Evolutionary conservation across 2,113 vertebrate genomes (phyloP).

Genomic region (Lates calcarifer): DNA sequence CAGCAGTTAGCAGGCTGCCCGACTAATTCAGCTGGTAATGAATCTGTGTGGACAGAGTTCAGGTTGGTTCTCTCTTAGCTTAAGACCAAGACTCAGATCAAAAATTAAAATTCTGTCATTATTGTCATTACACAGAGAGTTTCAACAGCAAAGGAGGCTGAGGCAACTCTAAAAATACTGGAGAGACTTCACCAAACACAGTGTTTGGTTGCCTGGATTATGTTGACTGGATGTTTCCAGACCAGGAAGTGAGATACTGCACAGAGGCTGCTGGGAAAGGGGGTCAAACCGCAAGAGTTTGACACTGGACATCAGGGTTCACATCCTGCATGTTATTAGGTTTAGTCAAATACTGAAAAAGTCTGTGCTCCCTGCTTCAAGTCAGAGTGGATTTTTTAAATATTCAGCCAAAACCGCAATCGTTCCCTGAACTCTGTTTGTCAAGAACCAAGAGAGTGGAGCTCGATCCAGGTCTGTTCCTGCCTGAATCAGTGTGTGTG

Average conservation of each 20-base stretch:
- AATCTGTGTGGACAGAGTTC: slow-evolving; percentile 7
- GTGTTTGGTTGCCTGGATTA: too few species aligned
- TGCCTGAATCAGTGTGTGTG: too few species aligned
- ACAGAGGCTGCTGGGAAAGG: too few species aligned
- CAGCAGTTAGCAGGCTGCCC: slow-evolving; percentile 10
- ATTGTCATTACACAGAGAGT: neutral
- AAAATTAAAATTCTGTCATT: neutral
- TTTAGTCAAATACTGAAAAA: neutral
- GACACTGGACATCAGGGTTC: neutral
- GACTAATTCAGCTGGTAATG: slow-evolving; percentile 14
- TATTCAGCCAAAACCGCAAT: neutral
- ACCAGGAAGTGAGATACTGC: too few species aligned
- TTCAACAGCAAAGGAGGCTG: neutral
- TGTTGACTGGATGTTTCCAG: too few species aligned
- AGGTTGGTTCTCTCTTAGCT: neutral
- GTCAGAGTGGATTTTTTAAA: neutral
- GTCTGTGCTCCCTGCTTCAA: neutral
- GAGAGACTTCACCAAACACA: too few species aligned
- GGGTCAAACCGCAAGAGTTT: too few species aligned
- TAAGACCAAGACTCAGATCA: neutral
- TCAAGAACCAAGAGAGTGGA: too few species aligned
- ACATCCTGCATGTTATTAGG: neutral
- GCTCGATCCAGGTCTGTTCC: too few species aligned
- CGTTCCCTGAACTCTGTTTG: too few species aligned
- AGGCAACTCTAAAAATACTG: neutral